Base-by-base conservation (phyloP, 2,113 vertebrate species). In the Varanus komodoensis region DNA sequence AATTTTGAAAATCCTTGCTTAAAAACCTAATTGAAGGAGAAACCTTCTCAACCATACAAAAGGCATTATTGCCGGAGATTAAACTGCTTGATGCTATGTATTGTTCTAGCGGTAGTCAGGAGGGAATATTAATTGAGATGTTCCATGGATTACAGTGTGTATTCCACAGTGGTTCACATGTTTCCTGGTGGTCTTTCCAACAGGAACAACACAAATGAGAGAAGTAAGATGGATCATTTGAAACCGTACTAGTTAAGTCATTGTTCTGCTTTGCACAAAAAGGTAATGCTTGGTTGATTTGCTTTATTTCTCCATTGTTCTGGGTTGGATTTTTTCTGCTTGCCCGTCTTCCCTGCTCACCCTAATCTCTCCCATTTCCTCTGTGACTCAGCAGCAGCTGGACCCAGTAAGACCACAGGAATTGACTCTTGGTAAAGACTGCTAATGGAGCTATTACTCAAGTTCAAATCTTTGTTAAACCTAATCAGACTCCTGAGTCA, bases 281-380 rank as follows among this genome's bases (percentile, higher is more conserved):
- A 98, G 98, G 97, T 98, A 98, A 99, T 98, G 98, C 98, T 98
- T 99, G 98, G 98, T 98, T 99, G 98, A 98, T 97, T 99, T 98
- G 97, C 98, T 99, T 99, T 98, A 98, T 97, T 96, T 97, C 96
- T 96, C 94, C 93, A 92, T 96, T 95, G 95, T 96, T 98, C 97
- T 97, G 95, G 96, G 93, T 88, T 71, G 69, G 82, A 34, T 38
- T 95, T 94, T 92, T 44, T 44, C 38, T 44, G 38, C 38, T 44
- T 44, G 38, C 96, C 95, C 94, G 92, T 96, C 94, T 34, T 19
- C 68, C 94, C 91, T 87, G 83, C 94, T 95, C 95, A 96, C 95
- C 79, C 97, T 97, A 97, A 98, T 98, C 97, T 97, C 97, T 96
- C 95, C 96, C 92, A 97, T 97, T 98, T 98, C 97, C 97, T 97